These are phyloP conservation scores for Eupithecia tripunctaria DNA, from an alignment of 2,888 invertebrate genomes.

Conservation along the genomic window DNA sequence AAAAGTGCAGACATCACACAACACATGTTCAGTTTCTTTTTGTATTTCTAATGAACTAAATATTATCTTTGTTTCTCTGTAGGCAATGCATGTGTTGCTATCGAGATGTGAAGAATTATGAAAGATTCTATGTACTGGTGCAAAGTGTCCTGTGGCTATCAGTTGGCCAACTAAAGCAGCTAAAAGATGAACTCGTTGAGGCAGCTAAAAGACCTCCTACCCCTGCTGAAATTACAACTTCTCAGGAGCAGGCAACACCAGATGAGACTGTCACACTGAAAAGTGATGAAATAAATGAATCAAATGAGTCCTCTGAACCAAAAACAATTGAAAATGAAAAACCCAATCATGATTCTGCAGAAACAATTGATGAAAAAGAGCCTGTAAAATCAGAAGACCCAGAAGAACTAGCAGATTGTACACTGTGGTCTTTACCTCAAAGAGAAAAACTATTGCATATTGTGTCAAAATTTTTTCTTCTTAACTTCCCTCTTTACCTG, in stretches of 20 bases:
- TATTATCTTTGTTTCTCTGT: constrained; percentile 34
- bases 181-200: constrained; percentile 84
- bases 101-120: constrained; percentile 95
- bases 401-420: constrained; percentile 55
- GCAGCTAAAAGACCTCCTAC: constrained; percentile 63
- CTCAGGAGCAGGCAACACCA: constrained; percentile 58
- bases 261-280: constrained; percentile 51
- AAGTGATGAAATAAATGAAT: constrained; percentile 55
- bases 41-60: not conserved
- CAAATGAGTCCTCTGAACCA: constrained; percentile 55
- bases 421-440: constrained; percentile 91
- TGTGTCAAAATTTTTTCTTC: constrained; percentile 93
- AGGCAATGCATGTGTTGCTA: constrained; percentile 98
- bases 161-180: constrained; percentile 91
- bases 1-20: not conserved
- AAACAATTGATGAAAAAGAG: constrained; percentile 52
- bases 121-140: constrained; percentile 94
- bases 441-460: constrained; percentile 95
- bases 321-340: too few relatives aligned
- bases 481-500: constrained; percentile 95
- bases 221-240: constrained; percentile 56
- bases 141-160: constrained; percentile 94
- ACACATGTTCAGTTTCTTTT: not conserved
- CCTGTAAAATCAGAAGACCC: constrained; percentile 43
- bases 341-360: constrained; percentile 50